Percentiles rank a stretch among this genome's conserved stretches.
These are phyloP conservation scores for Cheilosia scutellata DNA, from an alignment of 2,888 invertebrate genomes.

Conservation along the genomic window DNA sequence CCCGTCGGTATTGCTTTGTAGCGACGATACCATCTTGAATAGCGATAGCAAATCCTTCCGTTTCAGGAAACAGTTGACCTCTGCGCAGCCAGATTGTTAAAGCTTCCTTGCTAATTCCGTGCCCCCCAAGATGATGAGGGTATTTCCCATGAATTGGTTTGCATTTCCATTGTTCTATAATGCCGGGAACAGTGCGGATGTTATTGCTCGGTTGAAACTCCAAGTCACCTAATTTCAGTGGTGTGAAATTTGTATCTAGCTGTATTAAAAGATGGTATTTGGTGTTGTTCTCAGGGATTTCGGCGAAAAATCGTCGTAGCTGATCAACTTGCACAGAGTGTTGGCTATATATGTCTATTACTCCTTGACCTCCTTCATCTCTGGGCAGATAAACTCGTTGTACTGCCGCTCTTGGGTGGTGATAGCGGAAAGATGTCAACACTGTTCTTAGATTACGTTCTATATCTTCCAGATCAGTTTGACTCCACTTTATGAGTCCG, in stretches of 20 bases:
- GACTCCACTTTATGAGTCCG: conserved; percentile 41
- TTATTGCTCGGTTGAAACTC: too few species aligned
- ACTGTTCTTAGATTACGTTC: conserved; percentile 34
- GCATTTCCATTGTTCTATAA: too few species aligned
- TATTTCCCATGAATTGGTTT: too few species aligned
- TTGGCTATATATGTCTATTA: neutral
- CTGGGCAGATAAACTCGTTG: conserved; percentile 1
- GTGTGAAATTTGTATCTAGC: conserved; percentile 15
- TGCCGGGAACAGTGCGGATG: too few species aligned
- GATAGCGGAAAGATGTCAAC: conserved; percentile 28
- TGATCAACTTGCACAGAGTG: neutral
- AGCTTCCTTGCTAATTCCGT: too few species aligned
- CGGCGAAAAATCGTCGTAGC: neutral
- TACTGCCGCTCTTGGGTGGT: conserved; percentile 39
- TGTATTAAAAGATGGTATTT: conserved; percentile 9
- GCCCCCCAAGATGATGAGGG: too few species aligned
- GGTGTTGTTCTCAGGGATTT: conserved; percentile 6
- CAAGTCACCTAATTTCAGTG: conserved; percentile 5
- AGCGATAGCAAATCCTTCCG: too few species aligned
- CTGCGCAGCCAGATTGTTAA: too few species aligned
- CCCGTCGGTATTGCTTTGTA: too few species aligned
- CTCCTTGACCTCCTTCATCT: conserved; percentile 1
- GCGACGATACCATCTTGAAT: too few species aligned
- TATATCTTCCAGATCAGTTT: conserved; percentile 31
- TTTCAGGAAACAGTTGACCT: too few species aligned